phyloP scores from a whole-genome alignment of 1,140 invertebrate genomes.

The Panagrolaimus sp. region DNA sequence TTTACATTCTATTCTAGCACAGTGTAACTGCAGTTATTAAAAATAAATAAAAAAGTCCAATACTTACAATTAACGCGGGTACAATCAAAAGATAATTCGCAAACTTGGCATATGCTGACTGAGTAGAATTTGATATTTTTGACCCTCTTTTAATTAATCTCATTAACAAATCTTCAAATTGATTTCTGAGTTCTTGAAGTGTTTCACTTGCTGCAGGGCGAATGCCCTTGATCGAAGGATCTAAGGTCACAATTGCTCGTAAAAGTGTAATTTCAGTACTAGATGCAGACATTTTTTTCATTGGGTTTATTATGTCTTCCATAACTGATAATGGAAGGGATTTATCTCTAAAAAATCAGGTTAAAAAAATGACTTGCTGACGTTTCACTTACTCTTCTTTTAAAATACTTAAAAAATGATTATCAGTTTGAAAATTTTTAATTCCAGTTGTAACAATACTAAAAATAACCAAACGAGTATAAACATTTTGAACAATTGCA shows the following conservation, averaged over 20 bases:
- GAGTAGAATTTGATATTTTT: not conserved
- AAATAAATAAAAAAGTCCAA: too few species aligned
- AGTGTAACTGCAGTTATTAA: too few species aligned
- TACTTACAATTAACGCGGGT: not conserved
- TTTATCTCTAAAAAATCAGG: conserved; percentile 15
- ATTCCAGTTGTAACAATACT: not conserved
- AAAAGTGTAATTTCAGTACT: conserved; percentile 19
- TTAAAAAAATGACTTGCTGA: not conserved
- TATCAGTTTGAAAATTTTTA: not conserved
- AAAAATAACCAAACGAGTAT: conserved; percentile 21
- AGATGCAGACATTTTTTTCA: conserved; percentile 8
- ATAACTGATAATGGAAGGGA: not conserved
- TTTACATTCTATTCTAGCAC: too few species aligned
- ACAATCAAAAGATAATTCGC: conserved; percentile 9
- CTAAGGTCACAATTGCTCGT: conserved; percentile 23
- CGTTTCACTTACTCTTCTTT: not conserved
- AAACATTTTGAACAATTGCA: conserved; percentile 27
- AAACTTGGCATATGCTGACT: conserved; percentile 7
- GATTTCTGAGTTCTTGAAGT: conserved; percentile 20
- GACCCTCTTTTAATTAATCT: conserved; percentile 13
- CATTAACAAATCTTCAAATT: conserved; percentile 19
- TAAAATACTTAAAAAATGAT: not conserved
- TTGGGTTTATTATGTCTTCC: conserved; percentile 23
- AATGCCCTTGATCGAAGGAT: conserved; percentile 27
- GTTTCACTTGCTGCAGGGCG: conserved; percentile 25